Conservation (phyloP, 30 jellyfish, hydroid and myxozoan genomes). For the Pelagia noctiluca region DNA sequence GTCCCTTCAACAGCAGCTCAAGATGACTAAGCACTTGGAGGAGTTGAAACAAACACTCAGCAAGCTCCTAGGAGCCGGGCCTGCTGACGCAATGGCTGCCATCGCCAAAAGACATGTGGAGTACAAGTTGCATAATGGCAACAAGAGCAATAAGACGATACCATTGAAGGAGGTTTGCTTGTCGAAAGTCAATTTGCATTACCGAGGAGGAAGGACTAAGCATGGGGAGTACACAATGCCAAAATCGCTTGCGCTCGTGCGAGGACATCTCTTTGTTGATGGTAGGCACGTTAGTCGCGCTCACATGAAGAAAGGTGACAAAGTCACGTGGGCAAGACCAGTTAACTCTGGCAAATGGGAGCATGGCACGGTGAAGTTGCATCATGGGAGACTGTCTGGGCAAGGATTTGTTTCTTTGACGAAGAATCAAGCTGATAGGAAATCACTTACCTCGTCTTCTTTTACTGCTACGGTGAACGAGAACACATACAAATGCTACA, state of each 20-base stretch:
- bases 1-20: conserved; percentile 34
- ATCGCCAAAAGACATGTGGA: conserved; percentile 25
- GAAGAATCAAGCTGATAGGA: conserved; percentile 36
- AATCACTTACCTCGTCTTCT: conserved; percentile 43
- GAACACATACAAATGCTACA: conserved; percentile 57
- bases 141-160: not conserved
- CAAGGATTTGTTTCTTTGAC: conserved; percentile 58
- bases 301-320: conserved; percentile 16
- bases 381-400: conserved; percentile 22
- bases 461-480: conserved; percentile 37
- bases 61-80: conserved; percentile 49
- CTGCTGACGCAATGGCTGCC: conserved; percentile 59
- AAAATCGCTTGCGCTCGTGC: conserved; percentile 16
- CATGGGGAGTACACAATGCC: conserved; percentile 59
- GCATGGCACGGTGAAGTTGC: conserved; percentile 58
- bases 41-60: conserved; percentile 40
- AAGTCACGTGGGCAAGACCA: conserved; percentile 51
- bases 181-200: conserved; percentile 28
- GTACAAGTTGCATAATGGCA: not conserved
- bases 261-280: conserved; percentile 56
- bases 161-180: conserved; percentile 31
- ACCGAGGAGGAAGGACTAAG: conserved; percentile 33
- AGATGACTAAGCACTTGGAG: conserved; percentile 23
- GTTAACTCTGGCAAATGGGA: conserved; percentile 65
- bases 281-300: conserved; percentile 33